Evolutionary conservation across 2,113 vertebrate genomes (phyloP), one percentile per base, ranked within the genome.

Genomic region (Petrocephalus zakoni): DNA sequence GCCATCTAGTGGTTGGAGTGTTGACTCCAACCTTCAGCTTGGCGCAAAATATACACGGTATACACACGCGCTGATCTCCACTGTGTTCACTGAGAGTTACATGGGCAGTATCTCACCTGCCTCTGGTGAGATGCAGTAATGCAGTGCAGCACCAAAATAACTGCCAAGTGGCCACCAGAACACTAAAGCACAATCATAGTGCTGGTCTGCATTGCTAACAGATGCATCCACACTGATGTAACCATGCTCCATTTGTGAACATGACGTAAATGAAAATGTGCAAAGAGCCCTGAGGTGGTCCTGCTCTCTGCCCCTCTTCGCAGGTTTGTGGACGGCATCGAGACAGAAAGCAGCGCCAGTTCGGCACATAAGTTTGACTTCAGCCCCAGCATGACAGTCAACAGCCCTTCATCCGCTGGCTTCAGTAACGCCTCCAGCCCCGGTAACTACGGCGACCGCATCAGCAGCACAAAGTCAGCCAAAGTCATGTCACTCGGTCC

Each of bases 241-340:
- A 11, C 17, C 5, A 42, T 42, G 34, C 34, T 37, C 37, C 34
- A 6, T 19, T 78, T 13, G 1, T 19, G 34, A 78, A 42, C 72
- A 78, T 78, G 72, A 42, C 1, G 68, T 11, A 75, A 75, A 37
- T 75, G 68, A 75, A 19, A 15, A 37, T 37, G 25, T 29, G 68
- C 37, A 75, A 75, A 11, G 8, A 37, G 34, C 37, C 72, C 34
- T 42, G 72, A 78, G 37, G 72, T 21, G 72, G 34, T 8, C 34
- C 1, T 19, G 15, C 34, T 78, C 29, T 42, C 72, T 22, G 4
- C 5, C 46, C 64, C n/a, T 19, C 51, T 89, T 29, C 68, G 46
- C 34, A 96, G 96, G 89, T 96, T 96, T 88, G 96, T 96, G 89
- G 96, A 96, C 5, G 96, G 96, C n/a, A 96, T 95, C 17, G 96